A percentile compares a stretch with the other conserved stretches of the same genome.
Conservation (phyloP, 2,113 vertebrate genomes). For the Sebastes schlegelii region DNA sequence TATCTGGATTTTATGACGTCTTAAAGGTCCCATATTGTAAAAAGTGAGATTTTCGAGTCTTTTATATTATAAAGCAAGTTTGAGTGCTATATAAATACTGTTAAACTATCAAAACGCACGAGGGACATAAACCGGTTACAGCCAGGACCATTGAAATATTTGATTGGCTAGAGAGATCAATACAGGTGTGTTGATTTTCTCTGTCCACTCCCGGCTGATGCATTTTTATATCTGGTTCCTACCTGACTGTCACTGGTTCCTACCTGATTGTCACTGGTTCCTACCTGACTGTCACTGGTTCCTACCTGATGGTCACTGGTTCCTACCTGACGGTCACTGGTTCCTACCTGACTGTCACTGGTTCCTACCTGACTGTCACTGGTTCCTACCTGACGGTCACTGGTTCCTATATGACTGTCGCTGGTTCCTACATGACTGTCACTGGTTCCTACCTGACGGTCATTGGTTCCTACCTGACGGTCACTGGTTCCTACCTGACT, state of each 20-base stretch:
- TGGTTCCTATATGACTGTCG: slow-evolving; percentile 67
- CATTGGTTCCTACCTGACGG: slow-evolving; percentile 76
- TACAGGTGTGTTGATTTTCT: background rate
- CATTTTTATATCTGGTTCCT: background rate
- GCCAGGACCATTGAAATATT: too few species aligned
- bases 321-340: slow-evolving; percentile 79
- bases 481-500: slow-evolving; percentile 74
- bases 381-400: slow-evolving; percentile 78
- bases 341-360: slow-evolving; percentile 66
- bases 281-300: slow-evolving; percentile 71
- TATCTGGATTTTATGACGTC: too few species aligned
- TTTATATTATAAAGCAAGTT: too few species aligned
- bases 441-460: slow-evolving; percentile 67
- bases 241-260: slow-evolving; percentile 81
- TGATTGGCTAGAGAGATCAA: background rate
- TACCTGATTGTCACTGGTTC: slow-evolving; percentile 77
- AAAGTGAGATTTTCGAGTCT: too few species aligned
- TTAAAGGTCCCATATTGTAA: too few species aligned
- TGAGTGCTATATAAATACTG: too few species aligned
- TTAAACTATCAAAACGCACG: too few species aligned
- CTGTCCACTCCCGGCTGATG: background rate
- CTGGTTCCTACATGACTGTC: slow-evolving; percentile 80
- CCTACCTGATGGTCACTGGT: slow-evolving; percentile 79
- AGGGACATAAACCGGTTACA: background rate
- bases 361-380: slow-evolving; percentile 81